phyloP scores from a whole-genome alignment of 2,113 vertebrate genomes.

The Paracanthobrama guichenoti region DNA sequence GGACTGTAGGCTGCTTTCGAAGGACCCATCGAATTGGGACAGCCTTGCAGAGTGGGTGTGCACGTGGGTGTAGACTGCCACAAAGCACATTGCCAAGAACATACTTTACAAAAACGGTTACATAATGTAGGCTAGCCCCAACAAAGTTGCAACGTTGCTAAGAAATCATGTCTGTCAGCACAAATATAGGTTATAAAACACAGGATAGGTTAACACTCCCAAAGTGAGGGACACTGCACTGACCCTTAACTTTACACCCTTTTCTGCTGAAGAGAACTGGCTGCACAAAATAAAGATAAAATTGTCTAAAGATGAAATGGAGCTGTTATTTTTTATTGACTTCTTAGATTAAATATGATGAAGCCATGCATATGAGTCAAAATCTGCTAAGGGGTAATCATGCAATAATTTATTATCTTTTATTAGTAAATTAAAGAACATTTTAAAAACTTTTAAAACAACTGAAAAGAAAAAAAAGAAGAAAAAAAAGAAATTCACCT shows the following conservation, averaged over 20 bases:
- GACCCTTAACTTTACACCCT: constrained; percentile 3
- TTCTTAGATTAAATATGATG: not conserved
- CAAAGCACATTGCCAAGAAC: not conserved
- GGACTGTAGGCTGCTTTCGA: no score
- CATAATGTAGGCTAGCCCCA: not conserved
- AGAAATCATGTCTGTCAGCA: constrained; percentile 8
- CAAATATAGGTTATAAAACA: not conserved
- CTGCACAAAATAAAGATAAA: not conserved
- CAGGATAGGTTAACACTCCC: not conserved
- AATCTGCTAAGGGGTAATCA: no score
- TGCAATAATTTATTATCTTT: no score
- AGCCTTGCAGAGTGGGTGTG: no score
- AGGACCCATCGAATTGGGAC: no score
- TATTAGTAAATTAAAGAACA: no score
- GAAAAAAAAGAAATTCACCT: no score
- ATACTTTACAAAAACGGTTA: not conserved
- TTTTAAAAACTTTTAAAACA: no score
- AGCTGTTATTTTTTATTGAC: not conserved
- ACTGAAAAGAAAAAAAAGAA: no score
- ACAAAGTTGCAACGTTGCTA: not conserved
- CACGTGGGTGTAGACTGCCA: not conserved
- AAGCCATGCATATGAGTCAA: not conserved
- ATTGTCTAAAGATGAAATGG: not conserved
- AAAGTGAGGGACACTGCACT: not conserved
- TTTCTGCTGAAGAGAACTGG: not conserved